Conservation (phyloP, 2,888 invertebrate species). For the Hedychridium roseum region DNA sequence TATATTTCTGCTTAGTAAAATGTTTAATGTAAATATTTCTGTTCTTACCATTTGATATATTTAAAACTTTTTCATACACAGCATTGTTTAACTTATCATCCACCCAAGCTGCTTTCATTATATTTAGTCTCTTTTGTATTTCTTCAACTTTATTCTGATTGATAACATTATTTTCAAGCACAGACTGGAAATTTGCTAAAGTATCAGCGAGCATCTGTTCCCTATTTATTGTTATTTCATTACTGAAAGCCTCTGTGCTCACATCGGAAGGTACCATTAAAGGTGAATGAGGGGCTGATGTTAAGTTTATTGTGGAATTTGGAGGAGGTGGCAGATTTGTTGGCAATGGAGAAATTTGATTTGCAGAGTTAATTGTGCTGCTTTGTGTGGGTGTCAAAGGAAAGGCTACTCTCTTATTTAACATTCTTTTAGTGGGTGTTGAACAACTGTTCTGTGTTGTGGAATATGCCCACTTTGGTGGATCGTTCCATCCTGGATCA, state of each 20-base stretch:
- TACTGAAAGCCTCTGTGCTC: neutral
- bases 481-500: conserved; percentile 61
- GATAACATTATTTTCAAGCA: conserved; percentile 36
- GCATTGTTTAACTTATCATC: conserved; percentile 66
- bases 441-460: conserved; percentile 16
- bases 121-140: conserved; percentile 66
- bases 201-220: conserved; percentile 37
- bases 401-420: conserved; percentile 59
- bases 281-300: conserved; percentile 47
- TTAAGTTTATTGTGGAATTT: conserved; percentile 24
- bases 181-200: conserved; percentile 40
- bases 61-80: conserved; percentile 65
- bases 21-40: neutral
- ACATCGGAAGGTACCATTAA: conserved; percentile 29
- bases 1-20: neutral
- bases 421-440: conserved; percentile 49
- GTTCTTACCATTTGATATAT: conserved; percentile 67
- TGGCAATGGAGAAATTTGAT: conserved; percentile 12
- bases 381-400: conserved; percentile 45
- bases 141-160: conserved; percentile 58
- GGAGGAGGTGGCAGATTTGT: conserved; percentile 41
- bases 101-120: conserved; percentile 70
- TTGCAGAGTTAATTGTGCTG: conserved; percentile 10
- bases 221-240: conserved; percentile 32
- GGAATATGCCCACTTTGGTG: conserved; percentile 54